Evolutionary conservation across 2,888 invertebrate genomes (phyloP).

Genomic region (Drosophila emarginata): DNA sequence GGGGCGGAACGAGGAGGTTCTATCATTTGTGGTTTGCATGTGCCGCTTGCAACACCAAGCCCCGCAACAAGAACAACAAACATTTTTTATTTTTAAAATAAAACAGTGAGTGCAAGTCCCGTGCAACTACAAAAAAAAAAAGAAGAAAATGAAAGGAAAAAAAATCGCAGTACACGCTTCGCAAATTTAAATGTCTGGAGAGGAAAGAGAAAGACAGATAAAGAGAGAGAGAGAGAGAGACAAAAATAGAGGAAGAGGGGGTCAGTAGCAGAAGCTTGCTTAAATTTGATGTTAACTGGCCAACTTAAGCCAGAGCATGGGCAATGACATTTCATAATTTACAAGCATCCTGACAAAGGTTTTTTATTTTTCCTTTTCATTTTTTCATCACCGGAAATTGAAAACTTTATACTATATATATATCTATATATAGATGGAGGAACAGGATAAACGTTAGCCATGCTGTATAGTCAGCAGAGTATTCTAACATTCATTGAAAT

Average conservation of each 20-base stretch:
- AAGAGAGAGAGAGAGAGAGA: slow-evolving; percentile 18
- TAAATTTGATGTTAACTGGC: slow-evolving; percentile 48
- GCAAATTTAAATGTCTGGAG: slow-evolving; percentile 48
- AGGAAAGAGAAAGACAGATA: slow-evolving; percentile 33
- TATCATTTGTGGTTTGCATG: slow-evolving; percentile 55
- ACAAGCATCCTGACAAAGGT: slow-evolving; percentile 14
- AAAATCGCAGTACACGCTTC: slow-evolving; percentile 49
- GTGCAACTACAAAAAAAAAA: slow-evolving; percentile 19
- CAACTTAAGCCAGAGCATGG: slow-evolving; percentile 16
- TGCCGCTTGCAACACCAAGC: slow-evolving; percentile 6
- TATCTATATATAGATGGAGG: neutral
- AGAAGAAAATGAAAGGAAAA: slow-evolving; percentile 27
- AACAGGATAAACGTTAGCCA: neutral
- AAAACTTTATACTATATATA: slow-evolving; percentile 12
- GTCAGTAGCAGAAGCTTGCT: slow-evolving; percentile 54
- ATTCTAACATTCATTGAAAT: slow-evolving; percentile 1
- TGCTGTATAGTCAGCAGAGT: neutral
- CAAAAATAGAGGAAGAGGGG: neutral
- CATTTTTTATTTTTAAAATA: neutral
- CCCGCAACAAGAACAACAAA: neutral
- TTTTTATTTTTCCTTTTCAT: neutral
- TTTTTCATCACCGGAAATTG: slow-evolving; percentile 12
- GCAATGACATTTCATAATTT: slow-evolving; percentile 18
- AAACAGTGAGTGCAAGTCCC: slow-evolving; percentile 35
- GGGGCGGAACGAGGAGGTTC: slow-evolving; percentile 16